Evolutionary conservation across 1,140 invertebrate species (phyloP), one percentile per base, ranked within the genome.

Genomic region (Ectropis grisescens): DNA sequence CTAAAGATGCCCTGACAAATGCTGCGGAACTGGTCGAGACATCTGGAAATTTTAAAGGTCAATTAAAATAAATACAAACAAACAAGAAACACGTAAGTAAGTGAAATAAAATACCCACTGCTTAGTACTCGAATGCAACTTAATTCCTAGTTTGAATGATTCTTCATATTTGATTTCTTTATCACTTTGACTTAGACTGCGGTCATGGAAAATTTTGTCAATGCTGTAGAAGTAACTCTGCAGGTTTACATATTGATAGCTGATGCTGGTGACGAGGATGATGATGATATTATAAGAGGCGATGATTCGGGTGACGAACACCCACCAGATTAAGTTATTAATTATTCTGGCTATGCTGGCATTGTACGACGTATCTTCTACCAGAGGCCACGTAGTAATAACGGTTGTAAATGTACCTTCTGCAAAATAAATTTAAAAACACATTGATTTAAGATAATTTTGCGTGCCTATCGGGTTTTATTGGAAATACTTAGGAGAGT

Each of bases 241-340:
- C 16, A 71, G 32, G 12, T 61, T 61, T 24, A 49, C 66, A 26
- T 51, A 71, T 27, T 71, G 65, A 16, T 65, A 41, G 10, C 45
- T 47, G 0, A 69, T 16, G 14, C 49, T 45, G n/a, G 52, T 55
- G 0, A 49, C 47, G 4, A 52, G 37, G 0, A 41, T 31, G 3
- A 69, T 57, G 7, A 59, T 41, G 1, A 65, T 7, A 0, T 61
- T 16, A 22, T 60, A 64, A 1, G 37, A 41, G 1, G 43, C 52
- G 1, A 52, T 50, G 3, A 59, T 24, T 1, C 59, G 47, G 6
- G 28, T 16, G 29, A 65, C 32, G 3, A 65, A 58, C 0, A 59
- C 15, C 65, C 67, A 75, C 70, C 70, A 75, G 0, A 50, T 5
- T 2, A 69, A 14, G 29, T 65, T 67, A 16, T 19, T 28, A 0